These are phyloP conservation scores for Polypedilum vanderplanki DNA, from an alignment of 1,140 invertebrate genomes.

Conservation along the genomic window DNA sequence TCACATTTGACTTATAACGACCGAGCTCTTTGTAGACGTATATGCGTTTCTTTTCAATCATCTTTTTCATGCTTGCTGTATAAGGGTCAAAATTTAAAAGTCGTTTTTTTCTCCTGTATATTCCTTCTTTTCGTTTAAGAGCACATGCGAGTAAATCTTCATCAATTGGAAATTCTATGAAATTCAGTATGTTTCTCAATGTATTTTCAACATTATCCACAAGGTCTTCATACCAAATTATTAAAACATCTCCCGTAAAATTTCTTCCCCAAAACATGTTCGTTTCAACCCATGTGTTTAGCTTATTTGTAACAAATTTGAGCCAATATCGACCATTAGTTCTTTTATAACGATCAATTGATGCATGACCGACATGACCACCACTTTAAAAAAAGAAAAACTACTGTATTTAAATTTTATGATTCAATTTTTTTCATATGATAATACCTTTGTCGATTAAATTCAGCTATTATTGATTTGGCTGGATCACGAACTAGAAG, in stretches of 20 bases:
- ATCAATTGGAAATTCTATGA: constrained; percentile 50
- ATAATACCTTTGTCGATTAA: constrained; percentile 51
- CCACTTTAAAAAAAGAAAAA: too few relatives aligned
- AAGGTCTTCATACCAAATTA: constrained; percentile 65
- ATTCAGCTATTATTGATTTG: constrained; percentile 63
- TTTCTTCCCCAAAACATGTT: constrained; percentile 62
- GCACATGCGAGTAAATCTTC: constrained; percentile 52
- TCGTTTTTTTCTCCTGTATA: constrained; percentile 59
- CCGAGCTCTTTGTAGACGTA: constrained; percentile 46
- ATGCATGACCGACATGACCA: constrained; percentile 62
- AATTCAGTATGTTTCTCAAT: constrained; percentile 52
- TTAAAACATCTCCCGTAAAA: constrained; percentile 59
- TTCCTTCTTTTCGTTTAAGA: constrained; percentile 57
- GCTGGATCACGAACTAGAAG: constrained; percentile 63
- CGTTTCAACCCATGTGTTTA: constrained; percentile 58
- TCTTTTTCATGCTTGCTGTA: constrained; percentile 52
- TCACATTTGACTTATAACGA: constrained; percentile 22
- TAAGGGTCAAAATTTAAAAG: constrained; percentile 61
- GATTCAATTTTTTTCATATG: too few relatives aligned
- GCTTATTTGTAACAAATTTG: constrained; percentile 59
- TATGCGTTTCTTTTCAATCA: constrained; percentile 45
- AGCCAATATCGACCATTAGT: constrained; percentile 61
- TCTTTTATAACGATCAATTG: constrained; percentile 54
- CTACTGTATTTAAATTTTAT: too few relatives aligned
- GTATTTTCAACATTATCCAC: constrained; percentile 54